These are phyloP conservation scores for Collichthys lucidus DNA, from an alignment of 2,113 vertebrate genomes.

Conservation along the genomic window DNA sequence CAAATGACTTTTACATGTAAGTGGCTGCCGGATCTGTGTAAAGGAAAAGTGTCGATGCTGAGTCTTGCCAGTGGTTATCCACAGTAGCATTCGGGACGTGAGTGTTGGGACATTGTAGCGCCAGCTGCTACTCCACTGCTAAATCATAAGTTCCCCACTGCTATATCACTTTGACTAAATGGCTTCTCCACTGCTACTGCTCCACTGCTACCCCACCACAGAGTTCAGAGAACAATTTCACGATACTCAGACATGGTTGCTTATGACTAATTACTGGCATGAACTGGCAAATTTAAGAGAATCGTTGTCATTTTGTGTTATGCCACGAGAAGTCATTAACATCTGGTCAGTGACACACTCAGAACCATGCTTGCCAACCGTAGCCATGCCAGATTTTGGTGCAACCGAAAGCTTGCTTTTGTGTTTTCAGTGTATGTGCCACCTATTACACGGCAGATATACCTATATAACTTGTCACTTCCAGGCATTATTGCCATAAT, in stretches of 20 bases:
- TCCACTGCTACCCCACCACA: slow-evolving; percentile 13
- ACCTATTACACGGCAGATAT: neutral
- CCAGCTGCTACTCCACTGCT: slow-evolving; percentile 40
- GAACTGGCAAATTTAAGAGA: slow-evolving; percentile 2
- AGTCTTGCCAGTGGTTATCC: slow-evolving; percentile 34
- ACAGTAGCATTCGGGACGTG: slow-evolving; percentile 28
- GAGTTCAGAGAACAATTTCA: slow-evolving; percentile 29
- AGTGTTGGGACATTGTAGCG: slow-evolving; percentile 37
- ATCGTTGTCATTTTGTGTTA: slow-evolving; percentile 12
- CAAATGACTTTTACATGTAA: slow-evolving; percentile 50
- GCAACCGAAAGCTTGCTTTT: neutral
- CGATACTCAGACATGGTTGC: slow-evolving; percentile 4
- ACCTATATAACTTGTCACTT: neutral
- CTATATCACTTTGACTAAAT: slow-evolving; percentile 43
- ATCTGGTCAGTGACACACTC: slow-evolving; percentile 17
- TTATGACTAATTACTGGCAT: slow-evolving; percentile 29
- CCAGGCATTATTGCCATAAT: neutral
- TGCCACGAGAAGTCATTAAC: neutral
- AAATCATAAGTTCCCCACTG: slow-evolving; percentile 48
- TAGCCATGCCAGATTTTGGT: neutral
- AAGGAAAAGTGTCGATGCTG: slow-evolving; percentile 31
- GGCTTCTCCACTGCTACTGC: slow-evolving; percentile 33
- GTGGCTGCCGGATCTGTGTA: slow-evolving; percentile 34
- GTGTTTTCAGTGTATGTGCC: neutral
- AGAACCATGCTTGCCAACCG: neutral